phyloP scores from a whole-genome alignment of 37 sponge, comb jelly and placozoan genomes.

The Spongilla lacustris region DNA sequence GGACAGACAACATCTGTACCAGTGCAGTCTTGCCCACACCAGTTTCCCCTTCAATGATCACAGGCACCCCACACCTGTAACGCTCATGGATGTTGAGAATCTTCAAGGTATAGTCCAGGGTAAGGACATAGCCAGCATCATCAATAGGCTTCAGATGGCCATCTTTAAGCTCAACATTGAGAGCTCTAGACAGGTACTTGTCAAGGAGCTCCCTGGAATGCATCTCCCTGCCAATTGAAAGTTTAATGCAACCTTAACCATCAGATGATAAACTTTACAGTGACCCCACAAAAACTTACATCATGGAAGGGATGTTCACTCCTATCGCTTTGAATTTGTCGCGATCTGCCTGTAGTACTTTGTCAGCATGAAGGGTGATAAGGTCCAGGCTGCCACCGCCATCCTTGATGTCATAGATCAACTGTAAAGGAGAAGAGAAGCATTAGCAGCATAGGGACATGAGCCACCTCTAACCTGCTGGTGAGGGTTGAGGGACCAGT shows the following conservation, averaged over 20 bases:
- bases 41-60: slow-evolving; percentile 92
- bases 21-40: slow-evolving; percentile 92
- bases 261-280: no score
- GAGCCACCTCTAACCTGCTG: slow-evolving; percentile 55
- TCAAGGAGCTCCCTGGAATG: slow-evolving; percentile 39
- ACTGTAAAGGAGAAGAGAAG: slow-evolving; percentile 1
- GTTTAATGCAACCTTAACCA: no score
- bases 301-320: slow-evolving; percentile 50
- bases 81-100: slow-evolving; percentile 67
- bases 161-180: slow-evolving; percentile 25
- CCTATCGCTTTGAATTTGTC: slow-evolving; percentile 62
- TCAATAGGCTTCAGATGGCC: slow-evolving; percentile 48
- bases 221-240: slow-evolving; percentile 20
- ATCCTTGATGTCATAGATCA: slow-evolving; percentile 76
- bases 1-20: slow-evolving; percentile 75
- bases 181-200: slow-evolving; percentile 63
- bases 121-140: slow-evolving; percentile 84
- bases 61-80: slow-evolving; percentile 84
- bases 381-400: slow-evolving; percentile 64
- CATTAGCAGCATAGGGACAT: background rate
- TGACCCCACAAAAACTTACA: slow-evolving; percentile 19
- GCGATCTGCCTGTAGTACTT: slow-evolving; percentile 31
- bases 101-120: slow-evolving; percentile 88
- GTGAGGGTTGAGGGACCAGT: slow-evolving; percentile 71
- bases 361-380: slow-evolving; percentile 68